Base-by-base conservation (phyloP, 2,113 vertebrate species). In the Crypturellus undulatus region DNA sequence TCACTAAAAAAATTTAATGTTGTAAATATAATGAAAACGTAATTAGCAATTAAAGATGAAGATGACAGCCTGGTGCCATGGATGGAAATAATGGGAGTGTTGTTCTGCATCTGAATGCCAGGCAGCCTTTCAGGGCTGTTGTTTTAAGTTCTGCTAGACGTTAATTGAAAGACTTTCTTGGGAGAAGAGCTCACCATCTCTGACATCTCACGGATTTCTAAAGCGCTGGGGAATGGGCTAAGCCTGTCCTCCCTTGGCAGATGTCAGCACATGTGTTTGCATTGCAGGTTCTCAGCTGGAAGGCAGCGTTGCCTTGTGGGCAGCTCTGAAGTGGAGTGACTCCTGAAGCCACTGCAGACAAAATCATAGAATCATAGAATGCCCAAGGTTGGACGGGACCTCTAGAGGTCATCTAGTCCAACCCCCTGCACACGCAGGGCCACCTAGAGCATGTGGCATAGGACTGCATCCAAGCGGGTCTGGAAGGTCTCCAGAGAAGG, bases 31-130 rank as follows among this genome's bases (percentile, higher is more conserved):
- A 92, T 79, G 84, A 62, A 88, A 88, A 67, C 87, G 79, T 94
- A 85, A 95, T 94, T 70, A 92, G 84, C 84, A 90, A 79, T 92
- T 92, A 94, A 88, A 91, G 94, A 56, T 38, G n/a, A 38, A 40
- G 51, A 43, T 88, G 92, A 90, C 84, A 94, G 94, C 24, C 87
- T 65, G 43, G 67, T 88, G 87, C 67, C 79, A 62, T 0, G 7
- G 65, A 62, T 82, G 62, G 79, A 73, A 88, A 60, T 76, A 58
- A 63, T 43, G 67, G 70, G 79, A 70, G 70, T 34, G 87, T n/a
- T 84, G 70, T 3, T 81, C 59, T 85, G 90, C 84, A 92, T 88
- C 62, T 52, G 76, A 90, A 88, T 79, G 84, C 65, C 9, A 15
- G 28, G 54, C 28, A 42, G 71, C 51, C 45, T 62, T 30, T n/a